A percentile compares a stretch with the other conserved stretches of the same genome.
phyloP scores from a whole-genome alignment of 2,797 vertebrate genomes.

The Hafferia zeledoni region DNA sequence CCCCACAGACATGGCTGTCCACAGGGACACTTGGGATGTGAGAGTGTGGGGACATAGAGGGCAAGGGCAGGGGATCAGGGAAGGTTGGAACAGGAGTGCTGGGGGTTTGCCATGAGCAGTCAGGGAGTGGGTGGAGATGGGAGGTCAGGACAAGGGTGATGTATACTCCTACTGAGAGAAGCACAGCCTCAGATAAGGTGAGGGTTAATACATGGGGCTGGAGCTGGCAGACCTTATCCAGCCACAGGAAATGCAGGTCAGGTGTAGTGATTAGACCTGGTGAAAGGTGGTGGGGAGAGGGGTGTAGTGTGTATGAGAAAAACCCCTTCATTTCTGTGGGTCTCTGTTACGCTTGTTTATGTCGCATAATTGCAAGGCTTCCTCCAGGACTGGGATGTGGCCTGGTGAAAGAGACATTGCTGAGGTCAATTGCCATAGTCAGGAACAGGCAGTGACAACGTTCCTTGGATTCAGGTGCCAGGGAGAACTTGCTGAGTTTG shows the following conservation, averaged over 20 bases:
- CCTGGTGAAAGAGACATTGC: not conserved
- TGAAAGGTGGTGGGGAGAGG: not conserved
- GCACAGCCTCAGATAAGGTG: not conserved
- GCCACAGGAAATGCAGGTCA: not conserved
- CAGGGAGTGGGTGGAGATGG: rapidly evolving
- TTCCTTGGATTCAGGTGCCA: not conserved
- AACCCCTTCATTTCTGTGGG: not conserved
- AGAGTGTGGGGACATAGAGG: not conserved
- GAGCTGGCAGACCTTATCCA: not conserved
- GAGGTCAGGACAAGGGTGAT: not conserved
- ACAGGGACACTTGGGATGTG: rapidly evolving
- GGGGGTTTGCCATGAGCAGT: not conserved
- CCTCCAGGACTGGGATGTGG: not conserved
- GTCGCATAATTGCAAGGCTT: not conserved
- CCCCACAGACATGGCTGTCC: not conserved
- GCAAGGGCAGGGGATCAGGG: not conserved
- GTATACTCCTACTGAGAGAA: not conserved
- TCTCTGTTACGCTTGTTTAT: not conserved
- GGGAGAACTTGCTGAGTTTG: not conserved
- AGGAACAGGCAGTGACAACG: not conserved
- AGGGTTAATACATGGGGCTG: not conserved
- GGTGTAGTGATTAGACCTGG: not conserved
- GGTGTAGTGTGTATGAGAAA: not conserved
- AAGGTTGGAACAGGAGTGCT: not conserved
- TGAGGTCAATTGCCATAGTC: rapidly evolving